Base-by-base conservation (phyloP, 2,888 invertebrate genomes). In the Drosophila parthenogenetica region DNA sequence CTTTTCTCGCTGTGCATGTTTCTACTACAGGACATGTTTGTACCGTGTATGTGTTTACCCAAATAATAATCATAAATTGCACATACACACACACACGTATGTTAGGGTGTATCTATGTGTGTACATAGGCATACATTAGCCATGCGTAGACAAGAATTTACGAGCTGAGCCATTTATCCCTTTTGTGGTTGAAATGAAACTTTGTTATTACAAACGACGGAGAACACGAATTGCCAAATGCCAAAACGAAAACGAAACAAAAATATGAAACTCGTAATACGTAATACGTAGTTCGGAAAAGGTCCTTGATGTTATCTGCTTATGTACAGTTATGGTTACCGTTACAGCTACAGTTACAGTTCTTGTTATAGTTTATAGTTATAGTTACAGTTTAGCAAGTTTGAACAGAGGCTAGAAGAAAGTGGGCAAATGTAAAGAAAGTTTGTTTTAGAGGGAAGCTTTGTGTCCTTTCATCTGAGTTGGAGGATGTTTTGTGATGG, bases 201-300 rank as follows among this genome's bases (percentile, higher is more conserved):
- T 87, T 82, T 81, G 75, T 84, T 84, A 79, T 78, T 73, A 74
- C 84, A 54, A 77, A 59, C 69, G 69, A 70, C 63, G 71, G 61
- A 72, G 57, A 54, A 80, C 60, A 79, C 66, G 77, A 79, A 73
- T 65, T 65, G 72, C 51, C 13, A 35, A 35, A 13, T 35, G 13
- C 13, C 13, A 35, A 35, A 35, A 13, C 13, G 13, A 35, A 35
- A 13, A 35, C 35, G 13, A 35, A 13, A 7, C 25, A 7, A 72
- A 61, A 54, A 80, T 55, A 79, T 64, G 77, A 79, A 73, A 67
- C 61, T 69, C 50, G 13, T 2, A 35, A 35, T 35, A 35, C 8
- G 35, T 8, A 35, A 35, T 35, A 13, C 35, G 13, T 35, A 35
- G 3, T 35, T 13, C 13, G 76, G 63, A 81, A 73, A 81, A 77